phyloP scores from a whole-genome alignment of 1,140 invertebrate genomes.

The Linepithema humile region DNA sequence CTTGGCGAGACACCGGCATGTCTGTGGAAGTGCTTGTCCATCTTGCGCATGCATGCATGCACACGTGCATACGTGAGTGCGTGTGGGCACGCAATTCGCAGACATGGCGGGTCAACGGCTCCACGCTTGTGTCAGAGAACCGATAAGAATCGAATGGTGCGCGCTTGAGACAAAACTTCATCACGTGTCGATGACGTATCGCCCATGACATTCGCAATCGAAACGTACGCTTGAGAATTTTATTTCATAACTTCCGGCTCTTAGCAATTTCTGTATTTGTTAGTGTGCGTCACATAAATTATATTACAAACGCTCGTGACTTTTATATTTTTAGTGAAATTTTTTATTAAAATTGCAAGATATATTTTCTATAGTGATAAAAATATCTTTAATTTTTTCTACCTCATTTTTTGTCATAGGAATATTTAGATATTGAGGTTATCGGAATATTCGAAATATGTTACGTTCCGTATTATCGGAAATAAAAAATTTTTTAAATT shows the following conservation, averaged over 20 bases:
- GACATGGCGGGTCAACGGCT: constrained; percentile 60
- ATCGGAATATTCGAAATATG: too few relatives aligned
- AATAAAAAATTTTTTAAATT: too few relatives aligned
- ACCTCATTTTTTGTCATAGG: too few relatives aligned
- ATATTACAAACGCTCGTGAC: background rate
- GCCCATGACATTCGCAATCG: constrained; percentile 52
- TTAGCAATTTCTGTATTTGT: background rate
- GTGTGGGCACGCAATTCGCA: background rate
- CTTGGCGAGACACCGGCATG: constrained; percentile 4
- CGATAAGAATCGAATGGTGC: constrained; percentile 65
- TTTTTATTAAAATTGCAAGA: too few relatives aligned
- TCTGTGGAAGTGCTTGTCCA: background rate
- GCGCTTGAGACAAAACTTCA: constrained; percentile 47
- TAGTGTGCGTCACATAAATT: background rate
- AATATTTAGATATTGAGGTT: too few relatives aligned
- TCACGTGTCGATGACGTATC: constrained; percentile 25
- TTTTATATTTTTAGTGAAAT: too few relatives aligned
- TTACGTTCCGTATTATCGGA: too few relatives aligned
- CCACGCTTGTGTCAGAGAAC: background rate
- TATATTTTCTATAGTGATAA: too few relatives aligned
- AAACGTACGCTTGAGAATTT: background rate
- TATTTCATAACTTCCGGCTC: background rate
- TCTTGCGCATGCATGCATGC: background rate
- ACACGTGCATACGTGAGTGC: background rate
- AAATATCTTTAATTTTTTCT: too few relatives aligned